These are phyloP conservation scores for Argentina silus DNA, from an alignment of 2,797 vertebrate species.

Conservation along the genomic window DNA sequence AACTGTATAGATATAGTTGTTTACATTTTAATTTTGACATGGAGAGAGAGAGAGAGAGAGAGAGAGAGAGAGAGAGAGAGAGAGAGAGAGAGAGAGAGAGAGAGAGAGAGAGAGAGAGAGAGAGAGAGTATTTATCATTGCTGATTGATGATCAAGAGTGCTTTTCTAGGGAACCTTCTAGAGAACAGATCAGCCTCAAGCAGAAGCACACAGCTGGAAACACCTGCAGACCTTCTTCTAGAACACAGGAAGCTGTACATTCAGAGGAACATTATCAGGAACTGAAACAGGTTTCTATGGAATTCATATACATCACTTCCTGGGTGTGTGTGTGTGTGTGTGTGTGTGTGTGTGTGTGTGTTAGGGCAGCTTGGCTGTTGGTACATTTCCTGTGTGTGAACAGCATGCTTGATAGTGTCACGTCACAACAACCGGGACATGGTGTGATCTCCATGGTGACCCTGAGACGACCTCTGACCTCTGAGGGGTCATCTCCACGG, in stretches of 20 bases:
- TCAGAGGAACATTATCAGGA: background rate
- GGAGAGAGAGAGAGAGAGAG: too few species aligned
- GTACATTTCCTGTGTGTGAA: slow-evolving; percentile 2
- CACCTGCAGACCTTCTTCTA: too few species aligned
- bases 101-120: too few species aligned
- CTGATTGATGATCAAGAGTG: too few species aligned
- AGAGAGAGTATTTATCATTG: too few species aligned
- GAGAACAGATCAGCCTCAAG: too few species aligned
- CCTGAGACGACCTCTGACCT: too few species aligned
- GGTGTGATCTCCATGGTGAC: background rate
- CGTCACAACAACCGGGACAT: background rate
- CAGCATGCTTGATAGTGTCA: background rate
- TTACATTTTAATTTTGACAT: background rate
- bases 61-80: too few species aligned
- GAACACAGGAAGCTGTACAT: background rate
- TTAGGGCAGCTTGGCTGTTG: background rate
- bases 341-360: background rate
- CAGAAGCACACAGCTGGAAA: too few species aligned
- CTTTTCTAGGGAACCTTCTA: too few species aligned
- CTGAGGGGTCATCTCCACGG: background rate
- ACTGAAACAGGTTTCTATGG: background rate
- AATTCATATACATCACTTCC: background rate
- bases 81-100: too few species aligned
- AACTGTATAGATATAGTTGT: background rate
- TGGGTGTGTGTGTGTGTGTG: too few species aligned